A percentile compares a stretch with the other conserved stretches of the same genome.
These are phyloP conservation scores for human (Homo sapiens) DNA, from an alignment of 2,113 vertebrate genomes.

Conservation along the genomic window GRCh38 chr2:223860501-223861000, in stretches of 20 bases:
- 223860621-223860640: background rate
- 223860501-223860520: too few relatives aligned
- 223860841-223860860: fast-evolving
- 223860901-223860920: background rate
- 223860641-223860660: background rate
- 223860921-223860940: background rate
- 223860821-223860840: background rate
- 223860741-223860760: background rate
- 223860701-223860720: background rate
- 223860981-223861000: background rate
- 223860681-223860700: background rate
- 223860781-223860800: background rate
- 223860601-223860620: background rate
- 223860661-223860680: background rate
- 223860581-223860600: too few relatives aligned
- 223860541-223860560: too few relatives aligned
- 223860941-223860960: background rate
- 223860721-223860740: background rate
- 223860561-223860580: too few relatives aligned
- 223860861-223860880: background rate
- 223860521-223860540: too few relatives aligned
- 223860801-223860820: background rate
- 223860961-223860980: background rate
- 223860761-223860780: background rate
- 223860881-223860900: background rate